A percentile compares a stretch with the other conserved stretches of the same genome.
These are phyloP conservation scores for Drosophila paulistorum DNA, from an alignment of 1,140 invertebrate genomes.

Conservation along the genomic window DNA sequence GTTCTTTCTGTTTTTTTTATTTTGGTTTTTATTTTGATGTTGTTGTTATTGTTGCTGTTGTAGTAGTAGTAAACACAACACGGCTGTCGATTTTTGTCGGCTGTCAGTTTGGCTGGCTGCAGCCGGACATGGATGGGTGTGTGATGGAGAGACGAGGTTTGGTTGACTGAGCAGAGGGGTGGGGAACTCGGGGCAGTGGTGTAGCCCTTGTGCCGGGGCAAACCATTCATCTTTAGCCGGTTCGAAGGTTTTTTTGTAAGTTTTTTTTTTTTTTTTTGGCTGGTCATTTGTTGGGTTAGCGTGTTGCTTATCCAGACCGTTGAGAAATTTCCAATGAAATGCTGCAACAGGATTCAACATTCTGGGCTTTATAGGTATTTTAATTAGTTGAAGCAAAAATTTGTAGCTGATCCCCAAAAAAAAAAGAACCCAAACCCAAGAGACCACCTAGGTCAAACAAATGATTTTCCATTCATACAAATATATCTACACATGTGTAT, in stretches of 20 bases:
- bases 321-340: conserved; percentile 73
- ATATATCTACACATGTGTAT: conserved; percentile 42
- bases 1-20: conserved; percentile 31
- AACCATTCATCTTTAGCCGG: conserved; percentile 78
- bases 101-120: conserved; percentile 60
- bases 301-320: conserved; percentile 71
- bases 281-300: conserved; percentile 61
- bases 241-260: conserved; percentile 47
- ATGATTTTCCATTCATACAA: conserved; percentile 14
- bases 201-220: conserved; percentile 43
- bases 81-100: conserved; percentile 76
- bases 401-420: neutral
- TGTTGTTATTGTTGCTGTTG: conserved; percentile 55
- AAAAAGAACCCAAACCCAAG: neutral
- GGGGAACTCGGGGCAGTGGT: conserved; percentile 3
- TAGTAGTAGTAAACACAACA: conserved; percentile 72
- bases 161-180: conserved; percentile 20
- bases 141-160: conserved; percentile 18
- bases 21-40: conserved; percentile 36
- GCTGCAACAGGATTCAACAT: conserved; percentile 71
- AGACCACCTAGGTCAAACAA: conserved; percentile 58
- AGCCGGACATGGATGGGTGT: conserved; percentile 36
- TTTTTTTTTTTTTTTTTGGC: neutral
- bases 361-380: conserved; percentile 72
- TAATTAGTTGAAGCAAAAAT: conserved; percentile 62